Base-by-base conservation (phyloP, 2,113 vertebrate species). In the Poeciliopsis turrubarensis region DNA sequence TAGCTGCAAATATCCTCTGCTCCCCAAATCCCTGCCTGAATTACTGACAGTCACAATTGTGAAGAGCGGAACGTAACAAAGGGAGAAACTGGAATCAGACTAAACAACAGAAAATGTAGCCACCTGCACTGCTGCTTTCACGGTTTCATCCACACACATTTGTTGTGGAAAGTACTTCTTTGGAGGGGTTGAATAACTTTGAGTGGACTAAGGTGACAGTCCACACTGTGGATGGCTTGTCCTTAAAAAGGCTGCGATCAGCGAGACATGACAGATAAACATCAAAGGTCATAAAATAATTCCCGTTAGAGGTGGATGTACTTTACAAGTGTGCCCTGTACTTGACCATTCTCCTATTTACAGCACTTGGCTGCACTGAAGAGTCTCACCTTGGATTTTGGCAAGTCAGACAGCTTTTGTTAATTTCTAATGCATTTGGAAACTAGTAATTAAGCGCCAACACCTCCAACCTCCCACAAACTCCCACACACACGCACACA, bases 351-450 rank as follows among this genome's bases (percentile, higher is more conserved):
- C 68, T 85, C 61, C 77, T 82, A 60, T 79, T 67, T 22, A 22
- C 64, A 84, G 30, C 78, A 57, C 65, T 80, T 61, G 69, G 74
- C 72, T 54, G 66, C 80, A 60, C 85, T 34, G 47, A 81, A 27
- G 65, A 70, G 47, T 72, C 79, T 91, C 89, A 94, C 92, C 91
- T 93, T 94, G 89, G 73, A 70, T 91, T 93, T 93, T 89, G 90
- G 90, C 82, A 93, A 81, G 77, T 84, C 80, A 85, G 61, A 60
- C 65, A 81, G 90, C 85, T 87, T 90, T 94, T 92, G 92, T 94
- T 93, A 85, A 94, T 93, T 92, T 94, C 92, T 91, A 92, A 94
- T 94, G 92, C 87, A 87, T 93, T 89, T 93, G 82, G 87, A 94
- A 94, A 87, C 88, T 90, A 88, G 91, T 94, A 94, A 94, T 94